Percentiles rank a stretch among this genome's conserved stretches.
These are phyloP conservation scores for Pongo pygmaeus DNA, from an alignment of 2,113 vertebrate genomes.

Conservation along the genomic window DNA sequence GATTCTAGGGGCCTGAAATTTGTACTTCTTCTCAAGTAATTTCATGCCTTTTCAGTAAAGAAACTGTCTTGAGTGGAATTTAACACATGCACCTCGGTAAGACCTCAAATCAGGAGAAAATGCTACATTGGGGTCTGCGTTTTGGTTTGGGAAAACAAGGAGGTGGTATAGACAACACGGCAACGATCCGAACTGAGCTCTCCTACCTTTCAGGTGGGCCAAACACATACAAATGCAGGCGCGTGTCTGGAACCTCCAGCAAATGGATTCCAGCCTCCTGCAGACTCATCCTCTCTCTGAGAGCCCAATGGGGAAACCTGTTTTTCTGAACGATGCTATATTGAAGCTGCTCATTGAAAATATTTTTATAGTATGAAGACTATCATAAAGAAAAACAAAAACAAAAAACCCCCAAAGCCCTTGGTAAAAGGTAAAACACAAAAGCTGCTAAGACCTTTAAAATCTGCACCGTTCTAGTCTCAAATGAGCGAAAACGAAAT, in stretches of 20 bases:
- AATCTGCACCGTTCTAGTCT: constrained; percentile 60
- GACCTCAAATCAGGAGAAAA: neutral
- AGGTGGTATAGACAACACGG: fast-evolving
- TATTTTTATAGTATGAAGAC: constrained; percentile 74
- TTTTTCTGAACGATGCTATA: constrained; percentile 63
- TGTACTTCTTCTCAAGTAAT: neutral
- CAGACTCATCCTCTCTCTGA: fast-evolving
- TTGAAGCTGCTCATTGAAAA: constrained; percentile 64
- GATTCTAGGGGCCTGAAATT: neutral
- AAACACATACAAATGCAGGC: fast-evolving
- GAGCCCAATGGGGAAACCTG: neutral
- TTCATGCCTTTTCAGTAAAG: neutral
- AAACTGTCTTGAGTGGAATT: neutral
- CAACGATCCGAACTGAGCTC: too few relatives aligned
- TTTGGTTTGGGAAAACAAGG: neutral
- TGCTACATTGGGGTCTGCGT: fast-evolving
- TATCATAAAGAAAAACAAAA: constrained; percentile 63
- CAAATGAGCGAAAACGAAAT: constrained; percentile 54
- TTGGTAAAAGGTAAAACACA: constrained; percentile 64
- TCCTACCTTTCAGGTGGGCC: neutral
- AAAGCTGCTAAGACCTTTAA: constrained; percentile 53
- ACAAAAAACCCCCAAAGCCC: constrained; percentile 62
- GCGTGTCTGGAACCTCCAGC: neutral
- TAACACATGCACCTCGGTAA: neutral
- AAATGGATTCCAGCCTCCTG: neutral